Evolutionary conservation across 2,113 vertebrate genomes (phyloP), one percentile per base, ranked within the genome.

Genomic region (Psittacara wagleri): DNA sequence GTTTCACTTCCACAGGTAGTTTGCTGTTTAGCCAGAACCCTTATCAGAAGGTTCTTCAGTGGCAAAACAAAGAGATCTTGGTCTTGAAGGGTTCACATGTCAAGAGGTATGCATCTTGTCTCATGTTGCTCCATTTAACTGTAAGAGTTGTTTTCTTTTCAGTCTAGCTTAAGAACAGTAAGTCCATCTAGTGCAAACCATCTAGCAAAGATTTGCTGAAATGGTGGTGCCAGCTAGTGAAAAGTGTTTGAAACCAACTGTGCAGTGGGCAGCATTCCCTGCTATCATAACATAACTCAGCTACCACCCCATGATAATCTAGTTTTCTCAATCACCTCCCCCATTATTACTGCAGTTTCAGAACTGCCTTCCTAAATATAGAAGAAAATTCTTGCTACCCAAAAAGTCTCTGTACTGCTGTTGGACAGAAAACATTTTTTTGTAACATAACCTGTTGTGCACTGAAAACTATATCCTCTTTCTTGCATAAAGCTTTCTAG

Each of bases 1-100:
- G 0, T 48, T 46, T 70, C 33, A 35, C 31, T 83, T 69, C 28
- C 20, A 3, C 0, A 0, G 51, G 4, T 13, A 7, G 9, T 61
- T 82, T 82, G 7, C 39, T 69, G 44, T 27, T 51, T 6, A 52
- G 17, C 2, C 1, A 59, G 57, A 59, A 35, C 33, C 33, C 57
- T 67, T 1, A 0, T 46, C 3, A 6, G 76, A 62, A 17, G 33
- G 23, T n/a, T 33, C 23, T 82, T 66, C 29, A 37, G 62, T 57
- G 41, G 29, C 46, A 33, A 48, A 57, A 31, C 4, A 37, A 14
- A 69, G 44, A 12, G 43, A 27, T 24, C 13, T n/a, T 16, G 39
- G 31, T 20, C 44, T 55, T 46, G 49, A 82, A 69, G 33, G 35
- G 28, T n/a, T 69, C 54, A 11, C 1, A 25, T 37, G 33, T 29